Conservation (phyloP, 2,113 vertebrate genomes). For the Martes martes region DNA sequence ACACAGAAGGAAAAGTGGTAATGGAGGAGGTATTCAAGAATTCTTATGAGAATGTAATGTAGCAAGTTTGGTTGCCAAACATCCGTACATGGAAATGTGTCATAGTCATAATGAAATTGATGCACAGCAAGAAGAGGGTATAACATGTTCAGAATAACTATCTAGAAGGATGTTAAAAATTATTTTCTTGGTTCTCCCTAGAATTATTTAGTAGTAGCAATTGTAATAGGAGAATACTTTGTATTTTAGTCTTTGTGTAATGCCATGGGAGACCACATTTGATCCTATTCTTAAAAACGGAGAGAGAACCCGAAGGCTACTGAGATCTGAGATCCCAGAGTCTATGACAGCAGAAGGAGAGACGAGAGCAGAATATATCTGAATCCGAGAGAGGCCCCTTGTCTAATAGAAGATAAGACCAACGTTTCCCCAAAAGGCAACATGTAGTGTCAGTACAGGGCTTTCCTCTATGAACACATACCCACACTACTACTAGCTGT, state of each 20-base stretch:
- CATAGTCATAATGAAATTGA: not conserved
- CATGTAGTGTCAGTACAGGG: accelerated
- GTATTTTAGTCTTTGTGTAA: not conserved
- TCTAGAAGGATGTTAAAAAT: not conserved
- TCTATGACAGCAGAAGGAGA: not conserved
- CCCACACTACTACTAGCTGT: too few species aligned
- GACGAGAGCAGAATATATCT: not conserved
- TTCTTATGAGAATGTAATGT: not conserved
- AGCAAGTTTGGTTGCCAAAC: not conserved
- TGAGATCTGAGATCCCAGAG: not conserved
- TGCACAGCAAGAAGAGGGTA: not conserved
- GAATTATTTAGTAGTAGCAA: not conserved
- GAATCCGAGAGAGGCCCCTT: not conserved
- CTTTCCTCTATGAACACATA: not conserved
- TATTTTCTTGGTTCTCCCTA: not conserved
- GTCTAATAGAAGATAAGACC: too few species aligned
- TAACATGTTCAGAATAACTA: not conserved
- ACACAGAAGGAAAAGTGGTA: not conserved
- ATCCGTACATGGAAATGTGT: not conserved
- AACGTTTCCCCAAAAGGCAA: not conserved
- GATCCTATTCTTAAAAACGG: not conserved
- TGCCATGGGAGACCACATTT: too few species aligned
- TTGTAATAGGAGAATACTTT: not conserved
- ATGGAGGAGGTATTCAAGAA: not conserved
- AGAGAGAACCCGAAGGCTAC: not conserved